These are phyloP conservation scores for Willowsia nigromaculata DNA, from an alignment of 2,888 invertebrate genomes.

Conservation along the genomic window DNA sequence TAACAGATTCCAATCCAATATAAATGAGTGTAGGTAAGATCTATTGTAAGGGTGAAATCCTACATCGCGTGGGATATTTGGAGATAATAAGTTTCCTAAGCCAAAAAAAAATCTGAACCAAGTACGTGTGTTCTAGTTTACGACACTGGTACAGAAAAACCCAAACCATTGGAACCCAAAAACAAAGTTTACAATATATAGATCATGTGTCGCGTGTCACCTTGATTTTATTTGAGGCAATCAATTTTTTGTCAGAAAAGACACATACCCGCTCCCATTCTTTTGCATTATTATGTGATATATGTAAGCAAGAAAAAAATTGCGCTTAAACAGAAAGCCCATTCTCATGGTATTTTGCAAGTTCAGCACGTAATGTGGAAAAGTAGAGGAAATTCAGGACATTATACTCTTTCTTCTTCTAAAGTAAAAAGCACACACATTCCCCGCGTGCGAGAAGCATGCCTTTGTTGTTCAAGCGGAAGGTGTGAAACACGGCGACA, in stretches of 20 bases:
- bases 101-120: neutral
- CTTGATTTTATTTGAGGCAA: conserved; percentile 60
- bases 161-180: no score
- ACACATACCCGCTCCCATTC: conserved; percentile 42
- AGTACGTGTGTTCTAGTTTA: neutral
- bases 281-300: neutral
- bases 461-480: conserved; percentile 57
- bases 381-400: conserved; percentile 42
- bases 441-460: neutral
- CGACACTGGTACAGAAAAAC: neutral
- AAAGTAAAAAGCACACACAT: neutral
- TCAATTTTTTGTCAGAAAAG: conserved; percentile 54
- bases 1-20: neutral
- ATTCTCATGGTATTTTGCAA: conserved; percentile 33
- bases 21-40: no score
- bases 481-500: conserved; percentile 64
- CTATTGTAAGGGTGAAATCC: no score
- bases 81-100: neutral
- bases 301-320: neutral
- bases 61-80: neutral
- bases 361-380: conserved; percentile 35
- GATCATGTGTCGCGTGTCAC: conserved; percentile 63
- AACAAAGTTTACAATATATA: conserved; percentile 12
- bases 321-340: neutral
- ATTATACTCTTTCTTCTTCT: conserved; percentile 12